Evolutionary conservation across 2,113 vertebrate species (phyloP).

Genomic region (Thinocorus orbignyianus): DNA sequence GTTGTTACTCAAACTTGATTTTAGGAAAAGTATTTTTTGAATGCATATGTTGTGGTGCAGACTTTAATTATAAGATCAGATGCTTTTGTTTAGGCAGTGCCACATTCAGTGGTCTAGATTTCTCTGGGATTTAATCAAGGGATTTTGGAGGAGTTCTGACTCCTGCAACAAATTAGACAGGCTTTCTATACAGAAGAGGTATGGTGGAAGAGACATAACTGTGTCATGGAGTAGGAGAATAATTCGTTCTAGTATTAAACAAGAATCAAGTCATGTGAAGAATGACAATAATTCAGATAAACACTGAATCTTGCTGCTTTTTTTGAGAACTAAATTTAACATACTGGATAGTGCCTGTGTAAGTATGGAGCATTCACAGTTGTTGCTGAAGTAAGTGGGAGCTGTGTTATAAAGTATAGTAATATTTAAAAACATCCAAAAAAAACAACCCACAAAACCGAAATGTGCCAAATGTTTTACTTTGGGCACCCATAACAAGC

Average conservation of each 20-base stretch:
- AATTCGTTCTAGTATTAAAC: background rate
- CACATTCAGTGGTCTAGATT: background rate
- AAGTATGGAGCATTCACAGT: background rate
- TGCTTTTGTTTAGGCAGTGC: background rate
- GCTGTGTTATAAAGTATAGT: background rate
- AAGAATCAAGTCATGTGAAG: background rate
- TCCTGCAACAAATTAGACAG: background rate
- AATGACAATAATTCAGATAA: background rate
- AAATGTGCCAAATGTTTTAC: background rate
- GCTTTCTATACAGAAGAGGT: background rate
- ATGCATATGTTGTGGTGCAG: background rate
- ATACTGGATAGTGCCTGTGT: background rate
- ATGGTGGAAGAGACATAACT: background rate
- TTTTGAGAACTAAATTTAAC: background rate
- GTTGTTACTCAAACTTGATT: background rate
- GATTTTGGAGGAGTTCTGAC: background rate
- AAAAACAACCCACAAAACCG: background rate
- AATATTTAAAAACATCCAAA: background rate
- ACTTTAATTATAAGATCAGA: background rate
- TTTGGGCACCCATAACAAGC: background rate
- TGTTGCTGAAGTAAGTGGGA: background rate
- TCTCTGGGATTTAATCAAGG: background rate
- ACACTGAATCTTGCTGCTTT: background rate
- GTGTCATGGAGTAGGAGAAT: background rate
- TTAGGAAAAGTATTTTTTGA: background rate